Evolutionary conservation across 1,140 invertebrate genomes (phyloP).

Genomic region (Philaenus spumarius): DNA sequence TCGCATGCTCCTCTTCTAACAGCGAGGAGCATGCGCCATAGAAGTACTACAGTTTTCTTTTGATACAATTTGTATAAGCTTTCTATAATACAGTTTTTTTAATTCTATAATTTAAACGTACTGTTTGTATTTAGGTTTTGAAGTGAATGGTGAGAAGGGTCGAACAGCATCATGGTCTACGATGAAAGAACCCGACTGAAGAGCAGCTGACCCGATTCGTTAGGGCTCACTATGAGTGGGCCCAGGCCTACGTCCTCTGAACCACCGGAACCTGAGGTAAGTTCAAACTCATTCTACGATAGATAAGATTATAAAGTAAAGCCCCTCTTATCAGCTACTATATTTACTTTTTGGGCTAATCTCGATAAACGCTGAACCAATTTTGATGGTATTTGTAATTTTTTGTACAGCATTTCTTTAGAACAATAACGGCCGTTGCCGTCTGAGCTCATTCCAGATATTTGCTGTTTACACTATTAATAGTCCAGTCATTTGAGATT

Average conservation of each 20-base stretch:
- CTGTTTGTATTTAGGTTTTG: background rate
- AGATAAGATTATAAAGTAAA: background rate
- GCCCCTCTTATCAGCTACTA: background rate
- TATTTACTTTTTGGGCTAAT: background rate
- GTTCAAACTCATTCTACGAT: background rate
- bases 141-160: background rate
- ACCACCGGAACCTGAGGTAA: constrained; percentile 40
- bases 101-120: no score
- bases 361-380: background rate
- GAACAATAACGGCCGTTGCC: background rate
- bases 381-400: background rate
- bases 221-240: constrained; percentile 33
- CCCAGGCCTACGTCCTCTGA: constrained; percentile 40
- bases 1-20: no score
- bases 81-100: no score
- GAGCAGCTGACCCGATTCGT: constrained; percentile 47
- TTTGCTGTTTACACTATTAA: no score
- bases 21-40: no score
- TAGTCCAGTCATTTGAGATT: no score
- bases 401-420: background rate
- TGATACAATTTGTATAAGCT: no score
- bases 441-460: background rate
- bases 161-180: constrained; percentile 43
- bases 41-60: no score
- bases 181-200: constrained; percentile 43